phyloP scores from a whole-genome alignment of 2,888 invertebrate genomes.

The Glaucopsyche alexis region DNA sequence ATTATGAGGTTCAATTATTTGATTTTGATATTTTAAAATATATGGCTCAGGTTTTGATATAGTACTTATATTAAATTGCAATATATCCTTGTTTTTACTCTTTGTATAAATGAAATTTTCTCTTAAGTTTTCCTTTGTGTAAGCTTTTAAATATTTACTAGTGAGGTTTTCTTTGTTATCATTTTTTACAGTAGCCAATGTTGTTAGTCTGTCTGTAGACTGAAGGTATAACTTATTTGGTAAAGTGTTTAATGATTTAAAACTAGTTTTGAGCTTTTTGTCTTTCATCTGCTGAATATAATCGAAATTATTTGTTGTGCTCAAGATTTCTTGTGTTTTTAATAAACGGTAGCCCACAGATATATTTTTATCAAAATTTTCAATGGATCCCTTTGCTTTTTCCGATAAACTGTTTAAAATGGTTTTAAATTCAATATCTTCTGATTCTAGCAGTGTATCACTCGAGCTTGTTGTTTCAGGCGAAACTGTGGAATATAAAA shows the following conservation, averaged over 20 bases:
- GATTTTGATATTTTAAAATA: neutral
- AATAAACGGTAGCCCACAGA: neutral
- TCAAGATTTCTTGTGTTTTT: neutral
- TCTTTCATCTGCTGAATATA: neutral
- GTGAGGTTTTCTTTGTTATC: neutral
- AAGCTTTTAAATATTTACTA: neutral
- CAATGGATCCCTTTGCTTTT: neutral
- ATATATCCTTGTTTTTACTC: neutral
- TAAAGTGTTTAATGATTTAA: neutral
- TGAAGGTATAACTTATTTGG: neutral
- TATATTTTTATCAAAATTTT: neutral
- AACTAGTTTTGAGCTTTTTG: neutral
- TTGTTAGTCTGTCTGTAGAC: neutral
- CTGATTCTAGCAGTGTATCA: neutral
- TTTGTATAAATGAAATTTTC: neutral
- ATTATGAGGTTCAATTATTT: neutral
- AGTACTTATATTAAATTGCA: neutral
- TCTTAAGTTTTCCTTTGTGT: neutral
- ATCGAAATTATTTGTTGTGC: neutral
- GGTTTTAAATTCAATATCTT: neutral
- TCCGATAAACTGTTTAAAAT: slow-evolving; percentile 5
- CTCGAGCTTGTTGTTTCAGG: neutral
- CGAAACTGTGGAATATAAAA: neutral
- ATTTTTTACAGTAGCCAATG: neutral
- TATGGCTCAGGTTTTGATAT: neutral